Evolutionary conservation across 2,888 invertebrate genomes (phyloP).

Genomic region (Epinotia bilunana): DNA sequence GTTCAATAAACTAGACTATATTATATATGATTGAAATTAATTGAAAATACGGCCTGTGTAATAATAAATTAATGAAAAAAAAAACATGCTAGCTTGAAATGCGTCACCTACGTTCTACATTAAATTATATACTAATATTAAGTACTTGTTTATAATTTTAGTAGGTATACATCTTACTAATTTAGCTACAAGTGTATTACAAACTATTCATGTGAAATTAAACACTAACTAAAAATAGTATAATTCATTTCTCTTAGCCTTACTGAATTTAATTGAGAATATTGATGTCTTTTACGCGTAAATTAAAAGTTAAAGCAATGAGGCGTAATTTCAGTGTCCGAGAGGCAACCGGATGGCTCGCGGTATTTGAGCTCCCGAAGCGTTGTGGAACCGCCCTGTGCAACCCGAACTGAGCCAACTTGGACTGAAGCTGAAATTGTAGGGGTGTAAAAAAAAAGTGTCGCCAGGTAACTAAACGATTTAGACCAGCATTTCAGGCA

Average conservation of each 20-base stretch:
- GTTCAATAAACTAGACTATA: not conserved
- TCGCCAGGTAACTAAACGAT: no score
- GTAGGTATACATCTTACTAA: conserved; percentile 1
- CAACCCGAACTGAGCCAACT: no score
- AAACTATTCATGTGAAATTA: conserved; percentile 1
- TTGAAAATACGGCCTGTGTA: not conserved
- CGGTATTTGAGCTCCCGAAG: no score
- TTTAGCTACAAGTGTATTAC: conserved; percentile 3
- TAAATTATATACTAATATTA: not conserved
- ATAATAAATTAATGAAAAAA: not conserved
- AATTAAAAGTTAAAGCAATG: not conserved
- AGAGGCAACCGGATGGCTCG: no score
- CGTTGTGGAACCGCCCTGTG: no score
- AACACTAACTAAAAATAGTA: conserved; percentile 9
- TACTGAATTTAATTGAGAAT: not conserved
- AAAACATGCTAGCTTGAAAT: not conserved
- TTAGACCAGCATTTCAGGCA: no score
- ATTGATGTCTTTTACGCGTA: not conserved
- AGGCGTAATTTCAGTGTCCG: no score
- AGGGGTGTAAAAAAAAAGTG: no score
- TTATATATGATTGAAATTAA: conserved; percentile 5
- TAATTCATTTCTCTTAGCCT: not conserved
- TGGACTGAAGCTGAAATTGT: no score
- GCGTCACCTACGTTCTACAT: conserved; percentile 1
- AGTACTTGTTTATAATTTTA: conserved; percentile 1